phyloP scores from a whole-genome alignment of 2,113 vertebrate genomes.

The Erinaceus europaeus region DNA sequence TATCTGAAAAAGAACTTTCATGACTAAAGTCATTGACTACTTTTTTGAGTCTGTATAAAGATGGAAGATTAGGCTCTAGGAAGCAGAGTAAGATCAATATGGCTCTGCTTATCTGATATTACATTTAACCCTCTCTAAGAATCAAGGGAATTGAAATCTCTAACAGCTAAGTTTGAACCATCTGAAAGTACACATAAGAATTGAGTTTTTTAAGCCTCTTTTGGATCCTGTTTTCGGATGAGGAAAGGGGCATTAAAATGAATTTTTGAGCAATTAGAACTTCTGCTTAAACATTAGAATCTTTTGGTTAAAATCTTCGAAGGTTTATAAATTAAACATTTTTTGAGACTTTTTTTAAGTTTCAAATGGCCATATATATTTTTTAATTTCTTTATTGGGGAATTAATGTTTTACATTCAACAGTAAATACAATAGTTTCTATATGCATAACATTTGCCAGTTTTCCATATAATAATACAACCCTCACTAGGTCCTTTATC shows the following conservation, averaged over 20 bases:
- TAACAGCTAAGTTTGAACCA: background rate
- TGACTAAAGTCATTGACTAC: slow-evolving; percentile 20
- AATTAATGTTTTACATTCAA: too few relatives aligned
- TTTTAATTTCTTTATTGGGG: too few relatives aligned
- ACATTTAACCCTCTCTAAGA: slow-evolving; percentile 20
- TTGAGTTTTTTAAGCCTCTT: background rate
- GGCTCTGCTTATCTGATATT: slow-evolving; percentile 51
- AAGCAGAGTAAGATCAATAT: slow-evolving; percentile 57
- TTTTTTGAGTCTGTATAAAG: slow-evolving; percentile 23
- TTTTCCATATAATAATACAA: too few relatives aligned
- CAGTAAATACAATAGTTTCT: too few relatives aligned
- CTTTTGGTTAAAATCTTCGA: background rate
- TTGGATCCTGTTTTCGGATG: background rate
- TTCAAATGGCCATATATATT: slow-evolving; percentile 62
- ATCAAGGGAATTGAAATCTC: slow-evolving; percentile 27
- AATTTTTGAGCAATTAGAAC: too few relatives aligned
- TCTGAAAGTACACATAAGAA: background rate
- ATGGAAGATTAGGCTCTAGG: slow-evolving; percentile 40
- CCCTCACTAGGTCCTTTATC: too few relatives aligned
- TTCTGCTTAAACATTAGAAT: background rate
- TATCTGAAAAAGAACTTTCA: slow-evolving; percentile 13
- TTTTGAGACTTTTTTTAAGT: slow-evolving; percentile 58
- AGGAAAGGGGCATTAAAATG: background rate
- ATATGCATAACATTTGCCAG: too few relatives aligned
- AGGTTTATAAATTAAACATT: background rate